phyloP scores from a whole-genome alignment of 1,140 invertebrate genomes.

The Procambarus virginalis region DNA sequence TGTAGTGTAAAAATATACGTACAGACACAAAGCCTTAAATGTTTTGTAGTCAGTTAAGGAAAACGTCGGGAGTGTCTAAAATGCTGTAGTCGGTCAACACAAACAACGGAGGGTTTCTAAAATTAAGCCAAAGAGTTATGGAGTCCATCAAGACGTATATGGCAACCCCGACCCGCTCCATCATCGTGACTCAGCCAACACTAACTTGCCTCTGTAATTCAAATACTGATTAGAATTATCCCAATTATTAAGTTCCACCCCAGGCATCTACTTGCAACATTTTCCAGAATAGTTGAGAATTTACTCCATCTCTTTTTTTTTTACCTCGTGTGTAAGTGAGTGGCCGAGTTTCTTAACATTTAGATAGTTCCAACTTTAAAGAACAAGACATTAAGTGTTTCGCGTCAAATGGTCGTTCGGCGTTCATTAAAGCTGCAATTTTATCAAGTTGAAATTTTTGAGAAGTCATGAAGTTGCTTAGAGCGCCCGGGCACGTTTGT shows the following conservation, averaged over 20 bases:
- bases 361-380: conserved; percentile 47
- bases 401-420: background rate
- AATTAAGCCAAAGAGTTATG: no score
- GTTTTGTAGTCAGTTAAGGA: no score
- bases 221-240: conserved; percentile 50
- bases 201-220: conserved; percentile 47
- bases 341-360: conserved; percentile 35
- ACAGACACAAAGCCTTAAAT: no score
- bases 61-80: no score
- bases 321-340: conserved; percentile 6
- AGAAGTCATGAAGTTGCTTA: background rate
- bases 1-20: no score
- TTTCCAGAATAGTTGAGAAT: background rate
- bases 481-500: conserved; percentile 7
- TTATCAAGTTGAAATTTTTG: background rate
- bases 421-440: background rate
- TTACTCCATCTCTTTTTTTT: background rate
- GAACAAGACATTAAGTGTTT: conserved; percentile 10
- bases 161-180: conserved; percentile 38
- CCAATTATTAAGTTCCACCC: background rate
- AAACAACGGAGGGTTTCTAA: no score
- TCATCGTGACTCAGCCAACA: conserved; percentile 51
- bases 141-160: background rate
- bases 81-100: no score
- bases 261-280: background rate